Base-by-base conservation (phyloP, 1,140 invertebrate species). In the Aphaenogaster ashmeadi region DNA sequence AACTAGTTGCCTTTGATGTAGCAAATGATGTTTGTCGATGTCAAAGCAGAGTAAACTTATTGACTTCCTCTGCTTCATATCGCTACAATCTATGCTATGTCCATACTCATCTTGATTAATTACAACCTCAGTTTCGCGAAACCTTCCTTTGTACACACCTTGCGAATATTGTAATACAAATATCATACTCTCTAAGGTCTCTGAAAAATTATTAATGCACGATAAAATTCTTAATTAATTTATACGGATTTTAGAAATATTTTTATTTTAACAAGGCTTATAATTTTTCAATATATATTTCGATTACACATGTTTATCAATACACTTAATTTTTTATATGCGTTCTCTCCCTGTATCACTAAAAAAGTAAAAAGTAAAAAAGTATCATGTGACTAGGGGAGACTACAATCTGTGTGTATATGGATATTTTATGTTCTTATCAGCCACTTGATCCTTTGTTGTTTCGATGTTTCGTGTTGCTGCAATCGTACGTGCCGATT, bases 391-490 rank as follows among this genome's bases (percentile, higher is more conserved):
- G 11, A 58, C 47, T 60, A 58, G 18, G 47, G 11, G 38, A 60
- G 4, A 36, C 15, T 36, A 52, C 8, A 21, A 69, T 80, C 41
- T 64, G 56, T 18, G 11, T 56, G 21, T 52, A 80, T 52, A 36
- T 27, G 67, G n/a, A 33, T 44, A 27, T 62, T 84, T 71, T 47
- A 56, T 33, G 33, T 38, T 74, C 67, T 83, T 84, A 84, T 84
- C 54, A 75, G 41, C 41, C 36, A 75, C n/a, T 58, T 71, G 44
- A 84, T 75, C 54, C 56, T 60, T 58, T 60, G 52, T 84, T 58
- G 54, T 90, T 90, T 87, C 89, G 71, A 71, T 78, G 85, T 78
- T 90, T 77, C 58, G 66, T 74, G n/a, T 90, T 88, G 44, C 71
- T 56, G 72, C 60, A 86, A 89, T 89, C 71, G 78, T 84, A 75